Base-by-base conservation (phyloP, 2,888 invertebrate genomes). In the Epinotia ramella region DNA sequence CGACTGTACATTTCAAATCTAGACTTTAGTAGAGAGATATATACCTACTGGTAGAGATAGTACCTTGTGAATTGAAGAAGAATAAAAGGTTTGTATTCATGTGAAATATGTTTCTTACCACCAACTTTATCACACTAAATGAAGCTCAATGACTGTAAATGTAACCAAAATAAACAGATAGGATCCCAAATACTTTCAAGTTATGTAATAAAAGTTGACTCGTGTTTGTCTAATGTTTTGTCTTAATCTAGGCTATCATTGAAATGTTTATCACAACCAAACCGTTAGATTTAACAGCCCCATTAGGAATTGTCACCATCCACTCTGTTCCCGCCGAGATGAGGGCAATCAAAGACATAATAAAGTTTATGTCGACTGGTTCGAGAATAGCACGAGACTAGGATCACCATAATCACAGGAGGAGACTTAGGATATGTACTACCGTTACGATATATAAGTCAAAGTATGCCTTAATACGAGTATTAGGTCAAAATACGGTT, bases 271-370 rank as follows among this genome's bases (percentile, higher is more conserved):
- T 68, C 24, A 60, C 69, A 69, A 69, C 60, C 59, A 60, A 69
- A 46, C 59, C 24, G 57, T 44, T 28, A 20, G 49, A 60, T 56
- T 73, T 66, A 66, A 73, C 18, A 28, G n/a, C 20, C 57, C 73
- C 66, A 66, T 73, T 66, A 63, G 66, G 60, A 73, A 59, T 66
- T 66, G 73, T 73, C 66, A 73, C 62, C 70, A 70, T 59, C 59
- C 59, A 73, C 69, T 69, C 69, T 59, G 69, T 59, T n/a, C 69
- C 59, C 59, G 59, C 73, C 73, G 66, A 57, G 24, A 66, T 49
- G 20, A 6, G 56, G 13, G 62, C 49, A 46, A 73, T 66, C 59
- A 73, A 73, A 66, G 59, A 44, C 40, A 49, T 16, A 49, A 66
- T 73, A 59, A 73, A 73, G 18, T 73, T 73, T 46, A 73, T 66